phyloP scores from a whole-genome alignment of 2,888 invertebrate species.

The Chouioia cunea region DNA sequence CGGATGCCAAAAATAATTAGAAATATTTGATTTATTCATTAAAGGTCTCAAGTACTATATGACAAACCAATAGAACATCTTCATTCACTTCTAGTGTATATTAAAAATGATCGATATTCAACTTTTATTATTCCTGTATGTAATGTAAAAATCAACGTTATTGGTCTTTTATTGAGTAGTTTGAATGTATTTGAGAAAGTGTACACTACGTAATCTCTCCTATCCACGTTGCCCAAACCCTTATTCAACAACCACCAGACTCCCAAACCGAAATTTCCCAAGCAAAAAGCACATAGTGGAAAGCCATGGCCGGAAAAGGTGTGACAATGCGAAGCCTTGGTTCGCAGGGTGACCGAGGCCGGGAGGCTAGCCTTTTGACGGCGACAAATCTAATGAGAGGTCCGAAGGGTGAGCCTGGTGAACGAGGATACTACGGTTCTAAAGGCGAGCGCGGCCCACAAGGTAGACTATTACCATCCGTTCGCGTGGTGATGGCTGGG shows the following conservation, averaged over 20 bases:
- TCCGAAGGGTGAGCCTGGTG: conserved; percentile 41
- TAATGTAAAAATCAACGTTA: neutral
- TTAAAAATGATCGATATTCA: too few relatives aligned
- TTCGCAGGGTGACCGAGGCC: conserved; percentile 75
- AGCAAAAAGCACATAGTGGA: neutral
- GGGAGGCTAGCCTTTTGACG: conserved; percentile 62
- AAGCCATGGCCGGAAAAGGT: conserved; percentile 21
- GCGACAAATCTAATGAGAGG: conserved; percentile 17
- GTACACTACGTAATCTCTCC: conserved; percentile 6
- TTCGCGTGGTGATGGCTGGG: conserved; percentile 32
- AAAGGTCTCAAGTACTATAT: too few relatives aligned
- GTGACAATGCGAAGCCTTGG: conserved; percentile 27
- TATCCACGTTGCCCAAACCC: neutral
- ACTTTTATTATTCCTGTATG: too few relatives aligned
- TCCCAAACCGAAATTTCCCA: neutral
- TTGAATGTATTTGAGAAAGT: conserved; percentile 1
- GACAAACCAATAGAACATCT: too few relatives aligned
- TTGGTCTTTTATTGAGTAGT: neutral
- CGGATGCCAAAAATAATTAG: too few relatives aligned
- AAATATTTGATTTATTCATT: too few relatives aligned
- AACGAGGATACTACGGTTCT: conserved; percentile 65
- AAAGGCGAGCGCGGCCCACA: conserved; percentile 73
- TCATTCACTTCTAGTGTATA: too few relatives aligned
- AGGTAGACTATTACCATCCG: conserved; percentile 63
- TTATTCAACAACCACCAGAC: neutral